Conservation (phyloP, 1,140 invertebrate species). For the Acromyrmex charruanus region DNA sequence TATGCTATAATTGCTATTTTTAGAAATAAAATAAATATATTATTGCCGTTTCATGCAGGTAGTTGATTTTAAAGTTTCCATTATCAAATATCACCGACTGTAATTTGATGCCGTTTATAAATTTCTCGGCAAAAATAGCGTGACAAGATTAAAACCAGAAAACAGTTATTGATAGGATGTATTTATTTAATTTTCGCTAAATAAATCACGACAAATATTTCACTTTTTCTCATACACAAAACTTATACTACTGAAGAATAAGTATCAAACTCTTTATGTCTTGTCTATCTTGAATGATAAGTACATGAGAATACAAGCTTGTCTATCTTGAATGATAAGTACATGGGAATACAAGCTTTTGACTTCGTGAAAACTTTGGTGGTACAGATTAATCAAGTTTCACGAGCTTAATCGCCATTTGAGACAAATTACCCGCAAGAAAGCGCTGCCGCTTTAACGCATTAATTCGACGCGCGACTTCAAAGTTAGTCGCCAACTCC, state of each 20-base stretch:
- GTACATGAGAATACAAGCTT: neutral
- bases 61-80: neutral
- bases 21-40: conserved; percentile 5
- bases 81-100: conserved; percentile 5
- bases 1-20: neutral
- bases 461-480: conserved; percentile 74
- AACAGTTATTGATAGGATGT: neutral
- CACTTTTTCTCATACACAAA: neutral
- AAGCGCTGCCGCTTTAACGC: conserved; percentile 23
- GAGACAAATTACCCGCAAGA: neutral
- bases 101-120: conserved; percentile 1
- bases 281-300: neutral
- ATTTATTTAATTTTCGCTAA: neutral
- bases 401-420: conserved; percentile 33
- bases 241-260: neutral
- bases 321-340: neutral
- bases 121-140: neutral
- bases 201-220: neutral
- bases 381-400: conserved; percentile 46
- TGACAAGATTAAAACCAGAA: neutral
- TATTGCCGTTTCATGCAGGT: neutral
- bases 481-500: conserved; percentile 71
- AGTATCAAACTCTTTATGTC: neutral
- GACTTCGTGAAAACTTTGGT: conserved; percentile 6
- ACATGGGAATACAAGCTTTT: neutral